Percentiles rank a stretch among this genome's conserved stretches.
Conservation (phyloP, 2,888 invertebrate species). For the Drosophila hamatofila region DNA sequence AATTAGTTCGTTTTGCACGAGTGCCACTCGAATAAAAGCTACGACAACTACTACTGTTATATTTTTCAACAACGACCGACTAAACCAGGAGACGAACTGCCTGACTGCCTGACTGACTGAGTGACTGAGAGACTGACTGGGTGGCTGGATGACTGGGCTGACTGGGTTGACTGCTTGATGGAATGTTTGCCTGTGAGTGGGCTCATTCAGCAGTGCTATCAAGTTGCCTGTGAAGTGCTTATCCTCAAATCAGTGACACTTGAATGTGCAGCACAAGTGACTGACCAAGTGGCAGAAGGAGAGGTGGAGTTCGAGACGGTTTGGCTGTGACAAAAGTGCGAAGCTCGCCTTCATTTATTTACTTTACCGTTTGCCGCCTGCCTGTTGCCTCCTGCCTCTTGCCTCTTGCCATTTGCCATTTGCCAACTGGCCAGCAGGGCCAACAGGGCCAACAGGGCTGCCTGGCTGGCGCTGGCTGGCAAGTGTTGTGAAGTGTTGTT, state of each 20-base stretch:
- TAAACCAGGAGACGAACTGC: slow-evolving; percentile 12
- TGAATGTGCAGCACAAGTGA: slow-evolving; percentile 81
- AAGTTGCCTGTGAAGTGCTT: slow-evolving; percentile 82
- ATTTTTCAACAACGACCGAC: slow-evolving; percentile 69
- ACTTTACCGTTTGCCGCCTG: slow-evolving; percentile 60
- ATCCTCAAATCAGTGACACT: slow-evolving; percentile 82
- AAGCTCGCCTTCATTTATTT: slow-evolving; percentile 72
- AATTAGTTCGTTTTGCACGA: slow-evolving; percentile 82
- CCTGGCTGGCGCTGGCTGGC: slow-evolving; percentile 18
- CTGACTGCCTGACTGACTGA: slow-evolving; percentile 26
- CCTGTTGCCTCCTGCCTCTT: slow-evolving; percentile 43
- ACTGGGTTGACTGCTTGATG: slow-evolving; percentile 35
- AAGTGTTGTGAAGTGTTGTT: slow-evolving; percentile 69
- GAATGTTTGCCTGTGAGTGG: slow-evolving; percentile 36
- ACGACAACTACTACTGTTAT: slow-evolving; percentile 62
- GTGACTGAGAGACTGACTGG: slow-evolving; percentile 10
- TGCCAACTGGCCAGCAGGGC: slow-evolving; percentile 57
- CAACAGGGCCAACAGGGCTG: too few species aligned
- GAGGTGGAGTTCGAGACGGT: slow-evolving; percentile 10
- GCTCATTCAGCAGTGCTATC: slow-evolving; percentile 71
- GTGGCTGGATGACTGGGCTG: slow-evolving; percentile 31
- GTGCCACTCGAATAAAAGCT: slow-evolving; percentile 77
- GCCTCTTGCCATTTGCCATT: slow-evolving; percentile 41
- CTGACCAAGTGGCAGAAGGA: slow-evolving; percentile 68
- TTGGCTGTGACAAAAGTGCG: slow-evolving; percentile 66